Evolutionary conservation across 2,797 vertebrate species (phyloP).

Genomic region (Paedocypris micromegethes): DNA sequence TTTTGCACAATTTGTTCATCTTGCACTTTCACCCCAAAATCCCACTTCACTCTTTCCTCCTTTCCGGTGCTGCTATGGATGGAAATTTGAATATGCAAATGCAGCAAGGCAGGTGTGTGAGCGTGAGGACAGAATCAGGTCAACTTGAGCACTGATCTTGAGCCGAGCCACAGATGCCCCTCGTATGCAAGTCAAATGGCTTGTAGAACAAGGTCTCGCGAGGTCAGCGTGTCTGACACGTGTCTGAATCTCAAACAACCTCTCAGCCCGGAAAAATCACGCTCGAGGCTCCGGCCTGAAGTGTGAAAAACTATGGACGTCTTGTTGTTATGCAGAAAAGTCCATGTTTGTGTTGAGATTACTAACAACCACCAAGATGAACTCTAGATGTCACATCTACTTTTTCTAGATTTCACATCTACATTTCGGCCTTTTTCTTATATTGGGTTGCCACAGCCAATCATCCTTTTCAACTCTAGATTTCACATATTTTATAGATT

Average conservation of each 20-base stretch:
- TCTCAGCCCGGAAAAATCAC: conserved; percentile 19
- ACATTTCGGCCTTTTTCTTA: too few species aligned
- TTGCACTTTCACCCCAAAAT: conserved; percentile 13
- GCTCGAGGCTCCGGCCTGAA: conserved; percentile 5
- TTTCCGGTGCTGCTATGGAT: conserved; percentile 47
- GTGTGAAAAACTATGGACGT: conserved; percentile 1
- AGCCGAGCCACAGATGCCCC: conserved; percentile 42
- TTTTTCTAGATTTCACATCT: too few species aligned
- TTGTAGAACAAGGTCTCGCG: conserved; percentile 55
- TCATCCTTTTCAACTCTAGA: too few species aligned
- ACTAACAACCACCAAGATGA: background rate
- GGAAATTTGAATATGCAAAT: conserved; percentile 73
- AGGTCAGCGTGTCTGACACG: conserved; percentile 44
- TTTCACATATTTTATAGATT: too few species aligned
- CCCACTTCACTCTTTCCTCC: conserved; percentile 12
- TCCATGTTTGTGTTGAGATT: background rate
- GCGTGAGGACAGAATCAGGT: conserved; percentile 70
- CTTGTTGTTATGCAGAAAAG: background rate
- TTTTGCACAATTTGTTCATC: conserved; percentile 23
- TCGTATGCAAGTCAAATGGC: conserved; percentile 63
- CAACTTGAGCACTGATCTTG: conserved; percentile 35
- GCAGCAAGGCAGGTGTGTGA: conserved; percentile 63
- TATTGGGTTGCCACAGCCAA: too few species aligned
- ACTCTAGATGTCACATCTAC: too few species aligned
- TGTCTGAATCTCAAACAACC: conserved; percentile 33